These are phyloP conservation scores for Austrofundulus limnaeus DNA, from an alignment of 2,113 vertebrate genomes.

Conservation along the genomic window DNA sequence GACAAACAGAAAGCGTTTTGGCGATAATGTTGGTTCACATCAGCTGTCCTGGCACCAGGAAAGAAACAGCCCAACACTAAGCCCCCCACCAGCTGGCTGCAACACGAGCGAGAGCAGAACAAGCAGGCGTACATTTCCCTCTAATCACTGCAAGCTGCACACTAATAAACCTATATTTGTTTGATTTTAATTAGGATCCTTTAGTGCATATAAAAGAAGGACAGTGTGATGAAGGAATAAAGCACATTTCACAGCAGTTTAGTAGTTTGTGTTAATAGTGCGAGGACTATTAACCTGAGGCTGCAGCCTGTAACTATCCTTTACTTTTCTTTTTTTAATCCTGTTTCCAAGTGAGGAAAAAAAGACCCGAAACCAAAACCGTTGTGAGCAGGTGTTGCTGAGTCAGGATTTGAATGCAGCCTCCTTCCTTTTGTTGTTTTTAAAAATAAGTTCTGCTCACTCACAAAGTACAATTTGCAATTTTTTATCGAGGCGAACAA, in stretches of 20 bases:
- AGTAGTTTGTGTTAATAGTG: too few relatives aligned
- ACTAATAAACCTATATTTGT: constrained; percentile 43
- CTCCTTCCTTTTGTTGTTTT: neutral
- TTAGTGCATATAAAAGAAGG: constrained; percentile 17
- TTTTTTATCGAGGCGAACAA: neutral
- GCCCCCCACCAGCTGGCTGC: constrained; percentile 61
- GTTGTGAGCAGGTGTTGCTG: neutral
- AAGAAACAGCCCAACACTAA: constrained; percentile 50
- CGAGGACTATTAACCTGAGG: too few relatives aligned
- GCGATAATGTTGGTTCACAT: constrained; percentile 43
- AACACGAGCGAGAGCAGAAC: constrained; percentile 42
- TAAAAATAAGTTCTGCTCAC: neutral
- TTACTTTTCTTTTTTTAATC: neutral
- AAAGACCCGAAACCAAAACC: neutral
- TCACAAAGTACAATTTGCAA: neutral
- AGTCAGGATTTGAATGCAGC: neutral
- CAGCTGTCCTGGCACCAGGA: constrained; percentile 42
- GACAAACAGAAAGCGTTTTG: constrained; percentile 41
- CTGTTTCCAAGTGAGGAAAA: neutral
- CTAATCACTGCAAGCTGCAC: constrained; percentile 29
- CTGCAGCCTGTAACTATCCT: neutral
- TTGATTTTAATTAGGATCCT: constrained; percentile 34
- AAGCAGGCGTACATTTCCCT: constrained; percentile 34
- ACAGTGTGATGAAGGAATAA: neutral
- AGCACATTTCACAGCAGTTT: neutral